Percentiles rank a stretch among this genome's conserved stretches.
Evolutionary conservation across 2,797 vertebrate genomes (phyloP).

Genomic region (Lates japonicus): DNA sequence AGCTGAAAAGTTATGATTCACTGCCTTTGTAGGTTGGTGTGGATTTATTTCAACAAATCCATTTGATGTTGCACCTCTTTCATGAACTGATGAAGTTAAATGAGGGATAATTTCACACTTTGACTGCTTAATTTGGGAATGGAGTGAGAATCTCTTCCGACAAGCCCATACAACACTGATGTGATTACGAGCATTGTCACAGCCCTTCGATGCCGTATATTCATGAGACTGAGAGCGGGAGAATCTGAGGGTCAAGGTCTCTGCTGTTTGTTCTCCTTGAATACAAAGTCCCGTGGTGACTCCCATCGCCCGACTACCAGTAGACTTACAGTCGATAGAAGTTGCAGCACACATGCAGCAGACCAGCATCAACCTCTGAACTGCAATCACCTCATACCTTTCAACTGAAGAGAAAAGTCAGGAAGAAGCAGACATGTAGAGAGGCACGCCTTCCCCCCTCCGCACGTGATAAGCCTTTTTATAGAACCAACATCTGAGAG

Average conservation of each 20-base stretch:
- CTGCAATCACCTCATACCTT: conserved; percentile 68
- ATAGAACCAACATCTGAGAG: conserved; percentile 10
- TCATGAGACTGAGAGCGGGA: conserved; percentile 42
- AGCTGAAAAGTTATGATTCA: conserved; percentile 57
- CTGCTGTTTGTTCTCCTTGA: conserved; percentile 69
- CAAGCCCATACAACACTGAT: conserved; percentile 28
- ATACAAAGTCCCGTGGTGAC: conserved; percentile 79
- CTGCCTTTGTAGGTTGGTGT: conserved; percentile 19
- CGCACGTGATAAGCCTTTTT: conserved; percentile 14
- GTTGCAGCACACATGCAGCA: conserved; percentile 61
- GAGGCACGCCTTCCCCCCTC: conserved; percentile 70
- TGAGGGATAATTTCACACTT: conserved; percentile 12
- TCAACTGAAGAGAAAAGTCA: conserved; percentile 61
- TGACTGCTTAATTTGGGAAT: conserved; percentile 23
- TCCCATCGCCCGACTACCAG: conserved; percentile 63
- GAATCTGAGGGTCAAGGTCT: conserved; percentile 47
- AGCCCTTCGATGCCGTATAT: conserved; percentile 34
- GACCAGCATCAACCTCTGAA: conserved; percentile 58
- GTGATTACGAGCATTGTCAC: conserved; percentile 66
- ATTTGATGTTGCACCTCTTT: conserved; percentile 1
- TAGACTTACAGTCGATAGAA: conserved; percentile 80
- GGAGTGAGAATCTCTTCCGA: conserved; percentile 3
- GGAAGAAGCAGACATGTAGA: conserved; percentile 65
- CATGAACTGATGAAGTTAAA: conserved; percentile 1
- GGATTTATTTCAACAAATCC: conserved; percentile 35